Base-by-base conservation (phyloP, 2,113 vertebrate genomes). In the Mixornis gularis region DNA sequence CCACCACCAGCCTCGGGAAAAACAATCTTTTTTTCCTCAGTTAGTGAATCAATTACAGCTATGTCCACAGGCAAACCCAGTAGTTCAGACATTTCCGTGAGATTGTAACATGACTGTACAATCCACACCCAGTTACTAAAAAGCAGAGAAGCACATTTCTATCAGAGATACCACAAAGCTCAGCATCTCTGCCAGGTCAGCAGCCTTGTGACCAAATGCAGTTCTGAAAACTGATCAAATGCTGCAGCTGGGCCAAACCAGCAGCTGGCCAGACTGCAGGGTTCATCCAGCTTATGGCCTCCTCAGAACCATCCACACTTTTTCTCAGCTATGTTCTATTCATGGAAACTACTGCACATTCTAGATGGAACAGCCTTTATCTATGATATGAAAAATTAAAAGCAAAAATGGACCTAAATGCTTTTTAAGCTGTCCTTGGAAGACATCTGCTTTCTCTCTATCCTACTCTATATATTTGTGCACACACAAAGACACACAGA, bases 401-500 rank as follows among this genome's bases (percentile, higher is more conserved):
- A 34, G n/a, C 15, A 79, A 89, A 90, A 92, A 65, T 20, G 41
- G 59, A 69, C 49, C 29, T 16, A 24, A 68, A 43, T 62, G 29
- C 11, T 90, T 84, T 76, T 76, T 49, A 73, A 52, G 49, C 34
- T 55, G 60, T 43, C 81, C 78, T 91, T 48, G 64, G 60, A 89
- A 87, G 63, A 52, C 17, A 76, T 27, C n/a, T 51, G 27, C 59
- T 89, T 89, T 87, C 74, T 82, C 30, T 82, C 51, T n/a, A 62
- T 70, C 46, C 41, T 76, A 73, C 27, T 44, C 71, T 76, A 62
- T 56, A 4, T 88, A 76, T 62, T 40, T 3, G 87, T 92, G 91
- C 87, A 83, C 74, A 41, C 78, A 94, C 56, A 79, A 58, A 87
- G 80, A 95, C 87, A 83, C 59, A 92, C 63, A 83, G 43, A 82